These are phyloP conservation scores for Drosophila azteca DNA, from an alignment of 1,140 invertebrate species.

Conservation along the genomic window DNA sequence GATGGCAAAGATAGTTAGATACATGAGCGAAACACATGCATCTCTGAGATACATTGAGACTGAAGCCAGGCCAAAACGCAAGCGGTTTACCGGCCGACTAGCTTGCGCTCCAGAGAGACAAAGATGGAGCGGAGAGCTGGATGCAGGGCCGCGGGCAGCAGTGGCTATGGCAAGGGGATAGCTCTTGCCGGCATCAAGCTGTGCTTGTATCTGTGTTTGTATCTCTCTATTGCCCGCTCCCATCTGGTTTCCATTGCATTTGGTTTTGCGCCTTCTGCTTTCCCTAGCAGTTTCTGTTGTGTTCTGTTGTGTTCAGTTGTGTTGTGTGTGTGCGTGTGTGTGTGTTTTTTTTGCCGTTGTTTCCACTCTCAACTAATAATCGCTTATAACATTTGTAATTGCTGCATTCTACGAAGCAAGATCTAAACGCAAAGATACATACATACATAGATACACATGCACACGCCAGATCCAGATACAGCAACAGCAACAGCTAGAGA, in stretches of 20 bases:
- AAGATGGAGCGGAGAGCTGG: background rate
- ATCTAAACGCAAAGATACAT: conserved; percentile 37
- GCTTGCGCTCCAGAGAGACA: conserved; percentile 35
- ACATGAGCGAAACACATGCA: conserved; percentile 55
- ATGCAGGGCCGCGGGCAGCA: background rate
- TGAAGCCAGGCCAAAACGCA: conserved; percentile 9
- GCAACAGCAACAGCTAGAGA: conserved; percentile 22
- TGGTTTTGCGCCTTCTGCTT: conserved; percentile 48
- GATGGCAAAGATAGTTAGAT: conserved; percentile 74
- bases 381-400: conserved; percentile 72
- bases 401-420: conserved; percentile 56
- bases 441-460: no score
- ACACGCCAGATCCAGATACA: conserved; percentile 30
- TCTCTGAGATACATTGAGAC: conserved; percentile 36
- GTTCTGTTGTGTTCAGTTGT: background rate
- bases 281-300: conserved; percentile 44
- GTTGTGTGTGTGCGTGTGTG: background rate
- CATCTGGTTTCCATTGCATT: conserved; percentile 14
- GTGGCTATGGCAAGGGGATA: background rate
- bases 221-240: conserved; percentile 12
- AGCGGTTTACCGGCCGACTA: conserved; percentile 57
- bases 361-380: conserved; percentile 60
- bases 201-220: conserved; percentile 23
- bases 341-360: no score
- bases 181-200: conserved; percentile 51